phyloP scores from a whole-genome alignment of 2,113 vertebrate genomes.

The Crocuta crocuta region DNA sequence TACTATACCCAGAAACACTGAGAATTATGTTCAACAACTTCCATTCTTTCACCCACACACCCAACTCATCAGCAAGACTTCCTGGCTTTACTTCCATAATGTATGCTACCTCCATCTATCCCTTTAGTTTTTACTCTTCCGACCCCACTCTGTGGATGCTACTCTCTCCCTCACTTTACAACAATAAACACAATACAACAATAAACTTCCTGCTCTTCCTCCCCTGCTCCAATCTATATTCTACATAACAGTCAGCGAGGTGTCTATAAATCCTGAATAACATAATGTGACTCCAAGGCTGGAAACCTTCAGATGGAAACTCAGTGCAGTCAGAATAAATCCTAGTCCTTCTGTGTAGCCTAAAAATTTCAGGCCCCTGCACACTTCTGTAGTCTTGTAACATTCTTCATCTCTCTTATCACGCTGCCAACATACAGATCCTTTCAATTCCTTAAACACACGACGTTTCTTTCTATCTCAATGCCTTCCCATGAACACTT shows the following conservation, averaged over 20 bases:
- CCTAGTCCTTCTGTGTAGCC: neutral
- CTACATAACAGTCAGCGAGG: neutral
- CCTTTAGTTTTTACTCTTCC: neutral
- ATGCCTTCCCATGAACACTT: neutral
- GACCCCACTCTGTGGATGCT: neutral
- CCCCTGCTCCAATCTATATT: neutral
- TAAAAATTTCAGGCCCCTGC: neutral
- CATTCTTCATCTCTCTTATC: neutral
- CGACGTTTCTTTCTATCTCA: neutral
- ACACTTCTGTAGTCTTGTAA: neutral
- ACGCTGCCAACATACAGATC: accelerated
- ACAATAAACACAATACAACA: neutral
- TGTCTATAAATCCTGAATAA: neutral
- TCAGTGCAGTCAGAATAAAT: neutral
- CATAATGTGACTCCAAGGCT: neutral
- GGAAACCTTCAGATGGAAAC: neutral
- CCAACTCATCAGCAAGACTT: neutral
- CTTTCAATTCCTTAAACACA: neutral
- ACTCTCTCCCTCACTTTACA: neutral
- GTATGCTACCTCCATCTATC: neutral
- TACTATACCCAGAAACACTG: neutral
- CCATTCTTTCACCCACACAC: neutral
- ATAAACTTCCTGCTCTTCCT: neutral
- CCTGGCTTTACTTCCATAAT: accelerated
- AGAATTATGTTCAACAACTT: neutral